Evolutionary conservation across 2,797 vertebrate species (phyloP).

Genomic region (Phalanger gymnotis): DNA sequence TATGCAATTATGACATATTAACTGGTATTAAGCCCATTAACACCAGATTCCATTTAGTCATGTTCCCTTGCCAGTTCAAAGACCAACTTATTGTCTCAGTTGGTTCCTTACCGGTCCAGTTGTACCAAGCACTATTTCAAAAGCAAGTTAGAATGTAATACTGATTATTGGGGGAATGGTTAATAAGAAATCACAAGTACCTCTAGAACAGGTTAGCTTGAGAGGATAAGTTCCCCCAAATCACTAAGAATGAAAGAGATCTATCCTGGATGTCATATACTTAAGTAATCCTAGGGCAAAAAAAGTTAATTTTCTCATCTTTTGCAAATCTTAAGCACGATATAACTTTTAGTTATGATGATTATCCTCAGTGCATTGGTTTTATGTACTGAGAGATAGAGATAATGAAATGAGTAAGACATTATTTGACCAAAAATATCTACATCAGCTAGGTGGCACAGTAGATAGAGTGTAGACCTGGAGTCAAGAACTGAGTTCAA

Average conservation of each 20-base stretch:
- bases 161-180: not conserved
- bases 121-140: slow-evolving; percentile 21
- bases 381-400: not conserved
- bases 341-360: not conserved
- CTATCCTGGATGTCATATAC: not conserved
- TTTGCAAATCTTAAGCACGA: not conserved
- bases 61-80: not conserved
- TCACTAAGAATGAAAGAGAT: not conserved
- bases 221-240: slow-evolving; percentile 25
- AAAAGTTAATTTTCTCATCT: not conserved
- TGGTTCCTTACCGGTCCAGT: slow-evolving; percentile 39
- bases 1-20: not conserved
- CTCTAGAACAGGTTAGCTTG: not conserved
- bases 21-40: not conserved
- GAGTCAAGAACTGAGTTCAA: not conserved
- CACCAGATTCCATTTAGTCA: not conserved
- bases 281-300: not conserved
- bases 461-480: not conserved
- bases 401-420: not conserved
- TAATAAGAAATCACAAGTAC: slow-evolving; percentile 34
- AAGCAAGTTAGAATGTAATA: slow-evolving; percentile 35
- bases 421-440: not conserved
- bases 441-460: not conserved
- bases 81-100: not conserved
- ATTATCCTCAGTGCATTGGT: not conserved